Evolutionary conservation across 2,888 invertebrate genomes (phyloP), one percentile per base, ranked within the genome.

Genomic region (Hedychridium roseum): DNA sequence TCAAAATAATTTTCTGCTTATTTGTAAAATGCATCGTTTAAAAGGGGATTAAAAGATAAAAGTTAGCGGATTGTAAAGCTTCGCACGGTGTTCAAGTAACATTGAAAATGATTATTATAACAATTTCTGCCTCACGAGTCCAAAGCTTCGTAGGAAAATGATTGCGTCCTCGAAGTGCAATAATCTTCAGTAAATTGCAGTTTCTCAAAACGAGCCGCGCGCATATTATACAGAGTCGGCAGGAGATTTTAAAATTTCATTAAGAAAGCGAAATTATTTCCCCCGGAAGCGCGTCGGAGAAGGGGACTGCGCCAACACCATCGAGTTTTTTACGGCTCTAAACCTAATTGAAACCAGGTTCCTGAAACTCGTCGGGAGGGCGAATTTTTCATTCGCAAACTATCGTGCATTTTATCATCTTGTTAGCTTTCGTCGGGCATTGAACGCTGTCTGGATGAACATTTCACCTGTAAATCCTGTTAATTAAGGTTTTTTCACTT

Each of bases 161-260:
- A n/a, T n/a, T n/a, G n/a, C n/a, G n/a, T n/a, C n/a, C n/a, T n/a
- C n/a, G n/a, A n/a, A n/a, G n/a, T n/a, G n/a, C n/a, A n/a, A n/a
- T n/a, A n/a, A n/a, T n/a, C n/a, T n/a, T n/a, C n/a, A n/a, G n/a
- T 54, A 60, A 60, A 47, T 40, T 47, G 35, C 36, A 37, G 32
- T 11, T 27, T 34, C 35, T 12, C 28, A 28, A 37, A 36, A 35
- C 47, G 51, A 56, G 51, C 54, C 46, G 44, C 58, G 62, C 60
- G 45, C 55, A 47, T 43, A 55, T 62, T 64, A 63, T 54, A 40
- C 46, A 31, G 43, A 57, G 54, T 57, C 47, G 42, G 50, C 41
- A 43, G 56, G 57, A 68, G 70, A 72, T 70, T 64, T 61, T 52
- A 60, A 69, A 67, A 70, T 68, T 73, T 57, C 60, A 68, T 72